phyloP scores from a whole-genome alignment of 2,113 vertebrate genomes.

The Colius striatus region DNA sequence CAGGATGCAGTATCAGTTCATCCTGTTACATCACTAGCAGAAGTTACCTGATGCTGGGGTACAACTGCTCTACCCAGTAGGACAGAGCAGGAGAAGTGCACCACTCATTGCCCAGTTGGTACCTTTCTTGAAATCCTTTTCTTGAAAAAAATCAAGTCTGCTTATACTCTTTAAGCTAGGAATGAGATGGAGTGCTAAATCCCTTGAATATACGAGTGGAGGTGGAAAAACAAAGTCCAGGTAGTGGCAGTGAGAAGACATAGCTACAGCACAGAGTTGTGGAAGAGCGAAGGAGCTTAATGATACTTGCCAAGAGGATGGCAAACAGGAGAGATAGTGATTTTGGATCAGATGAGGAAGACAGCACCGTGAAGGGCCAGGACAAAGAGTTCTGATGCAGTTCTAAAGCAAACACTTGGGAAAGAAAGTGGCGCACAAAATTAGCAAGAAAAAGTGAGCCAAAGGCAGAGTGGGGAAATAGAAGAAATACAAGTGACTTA shows the following conservation, averaged over 20 bases:
- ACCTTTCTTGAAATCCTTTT: background rate
- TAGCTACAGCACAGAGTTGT: accelerated
- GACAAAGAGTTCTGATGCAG: background rate
- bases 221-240: background rate
- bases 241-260: background rate
- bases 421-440: background rate
- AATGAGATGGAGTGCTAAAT: background rate
- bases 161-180: background rate
- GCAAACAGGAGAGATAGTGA: background rate
- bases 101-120: background rate
- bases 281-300: background rate
- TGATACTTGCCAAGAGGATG: accelerated
- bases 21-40: background rate
- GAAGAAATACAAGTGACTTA: background rate
- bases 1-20: accelerated
- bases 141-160: background rate
- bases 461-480: background rate
- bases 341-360: background rate
- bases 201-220: background rate
- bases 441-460: background rate
- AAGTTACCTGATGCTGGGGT: accelerated
- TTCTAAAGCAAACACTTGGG: background rate
- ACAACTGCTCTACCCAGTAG: background rate
- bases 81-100: background rate
- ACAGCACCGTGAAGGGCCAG: background rate